Conservation (phyloP, 2,888 invertebrate species). For the Priapulus caudatus region DNA sequence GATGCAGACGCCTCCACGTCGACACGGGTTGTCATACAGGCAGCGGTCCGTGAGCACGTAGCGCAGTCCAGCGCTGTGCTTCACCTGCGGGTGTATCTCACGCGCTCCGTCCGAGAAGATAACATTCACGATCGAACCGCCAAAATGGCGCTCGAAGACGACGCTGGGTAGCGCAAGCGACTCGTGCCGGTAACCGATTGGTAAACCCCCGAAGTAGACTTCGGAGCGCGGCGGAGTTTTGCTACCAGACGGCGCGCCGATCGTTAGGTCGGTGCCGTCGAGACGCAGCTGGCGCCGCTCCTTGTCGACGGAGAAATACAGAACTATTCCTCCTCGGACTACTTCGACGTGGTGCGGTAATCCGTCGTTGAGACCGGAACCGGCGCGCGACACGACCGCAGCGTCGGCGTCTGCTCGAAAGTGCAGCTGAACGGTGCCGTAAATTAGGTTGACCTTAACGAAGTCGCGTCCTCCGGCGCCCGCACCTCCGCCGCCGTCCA, state of each 20-base stretch:
- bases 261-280: neutral
- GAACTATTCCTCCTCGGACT: neutral
- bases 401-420: neutral
- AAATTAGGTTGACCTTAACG: neutral
- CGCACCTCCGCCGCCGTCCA: conserved; percentile 1
- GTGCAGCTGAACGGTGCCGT: neutral
- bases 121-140: neutral
- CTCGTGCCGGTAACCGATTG: neutral
- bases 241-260: neutral
- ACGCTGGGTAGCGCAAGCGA: neutral
- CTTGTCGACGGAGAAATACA: neutral
- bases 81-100: neutral
- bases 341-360: neutral
- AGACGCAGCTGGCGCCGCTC: neutral
- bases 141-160: neutral
- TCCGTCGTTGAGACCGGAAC: neutral
- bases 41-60: neutral
- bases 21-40: neutral
- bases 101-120: neutral
- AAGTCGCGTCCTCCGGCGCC: no score
- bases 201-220: neutral
- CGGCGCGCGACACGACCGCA: neutral
- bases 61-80: neutral
- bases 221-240: no score
- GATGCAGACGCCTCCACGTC: neutral